Percentiles rank a stretch among this genome's conserved stretches.
Conservation (phyloP, 2,797 vertebrate species). For the Coracias cyanogaster region DNA sequence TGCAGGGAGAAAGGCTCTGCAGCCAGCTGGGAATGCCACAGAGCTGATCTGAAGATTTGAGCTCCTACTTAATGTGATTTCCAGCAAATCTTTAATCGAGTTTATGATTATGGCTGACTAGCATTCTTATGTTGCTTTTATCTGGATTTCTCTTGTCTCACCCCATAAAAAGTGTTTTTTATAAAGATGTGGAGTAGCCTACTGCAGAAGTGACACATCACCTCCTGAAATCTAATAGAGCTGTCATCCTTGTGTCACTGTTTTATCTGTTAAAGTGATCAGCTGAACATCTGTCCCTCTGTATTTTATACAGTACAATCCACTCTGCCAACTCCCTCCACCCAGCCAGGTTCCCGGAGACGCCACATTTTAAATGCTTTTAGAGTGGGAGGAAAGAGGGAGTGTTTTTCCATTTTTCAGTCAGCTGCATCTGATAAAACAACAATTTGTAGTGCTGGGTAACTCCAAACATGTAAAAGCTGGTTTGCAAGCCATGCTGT, state of each 20-base stretch:
- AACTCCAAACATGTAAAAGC: slow-evolving; percentile 56
- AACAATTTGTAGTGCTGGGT: slow-evolving; percentile 47
- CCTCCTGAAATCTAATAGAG: slow-evolving; percentile 62
- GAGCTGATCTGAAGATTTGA: neutral
- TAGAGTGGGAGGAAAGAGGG: slow-evolving; percentile 43
- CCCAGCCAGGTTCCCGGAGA: slow-evolving; percentile 38
- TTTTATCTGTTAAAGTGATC: slow-evolving; percentile 41
- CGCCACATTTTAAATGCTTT: slow-evolving; percentile 23
- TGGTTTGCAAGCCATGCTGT: slow-evolving; percentile 21
- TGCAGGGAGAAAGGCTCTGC: neutral
- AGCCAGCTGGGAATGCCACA: neutral
- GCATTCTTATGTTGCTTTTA: slow-evolving; percentile 24
- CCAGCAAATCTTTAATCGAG: neutral
- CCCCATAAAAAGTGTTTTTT: slow-evolving; percentile 55
- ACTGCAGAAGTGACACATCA: slow-evolving; percentile 41
- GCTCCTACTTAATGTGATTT: slow-evolving; percentile 23
- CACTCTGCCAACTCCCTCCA: slow-evolving; percentile 28
- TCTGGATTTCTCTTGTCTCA: slow-evolving; percentile 45
- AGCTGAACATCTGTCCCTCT: slow-evolving; percentile 41
- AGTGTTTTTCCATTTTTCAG: slow-evolving; percentile 55
- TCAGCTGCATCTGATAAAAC: slow-evolving; percentile 69
- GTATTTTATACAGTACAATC: neutral
- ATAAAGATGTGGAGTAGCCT: slow-evolving; percentile 46
- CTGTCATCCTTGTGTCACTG: slow-evolving; percentile 34
- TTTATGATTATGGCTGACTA: neutral